Conservation (phyloP, 2,797 vertebrate genomes). For the Xerus rutilus region DNA sequence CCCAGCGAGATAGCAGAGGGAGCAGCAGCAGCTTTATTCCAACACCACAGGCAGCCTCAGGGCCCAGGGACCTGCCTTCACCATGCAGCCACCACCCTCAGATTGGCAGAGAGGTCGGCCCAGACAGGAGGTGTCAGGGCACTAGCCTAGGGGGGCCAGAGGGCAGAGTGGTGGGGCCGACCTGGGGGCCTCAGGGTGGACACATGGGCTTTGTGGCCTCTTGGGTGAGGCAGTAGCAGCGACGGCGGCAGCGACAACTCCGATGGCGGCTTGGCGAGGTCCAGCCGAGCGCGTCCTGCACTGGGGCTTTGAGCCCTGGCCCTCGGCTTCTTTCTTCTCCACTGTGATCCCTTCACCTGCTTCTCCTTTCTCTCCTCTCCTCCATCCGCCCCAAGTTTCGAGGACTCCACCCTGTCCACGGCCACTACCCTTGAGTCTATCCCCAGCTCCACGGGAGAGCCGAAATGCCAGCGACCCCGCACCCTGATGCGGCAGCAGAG, state of each 20-base stretch:
- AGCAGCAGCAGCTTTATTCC: neutral
- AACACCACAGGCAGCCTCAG: conserved; percentile 53
- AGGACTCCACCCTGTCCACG: conserved; percentile 95
- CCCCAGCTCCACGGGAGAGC: conserved; percentile 94
- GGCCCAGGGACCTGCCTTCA: conserved; percentile 80
- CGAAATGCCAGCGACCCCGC: conserved; percentile 94
- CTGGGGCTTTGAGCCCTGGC: conserved; percentile 87
- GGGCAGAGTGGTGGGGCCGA: neutral
- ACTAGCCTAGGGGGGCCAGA: conserved; percentile 35
- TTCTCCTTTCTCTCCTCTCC: conserved; percentile 92
- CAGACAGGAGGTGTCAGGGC: conserved; percentile 18
- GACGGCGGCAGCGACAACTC: conserved; percentile 43
- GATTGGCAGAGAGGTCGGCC: conserved; percentile 66
- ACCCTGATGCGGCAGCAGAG: conserved; percentile 98
- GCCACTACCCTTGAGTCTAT: conserved; percentile 99
- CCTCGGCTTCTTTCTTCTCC: conserved; percentile 90
- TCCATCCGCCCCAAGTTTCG: conserved; percentile 93
- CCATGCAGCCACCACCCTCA: conserved; percentile 75
- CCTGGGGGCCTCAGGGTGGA: conserved; percentile 14
- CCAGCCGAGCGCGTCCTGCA: conserved; percentile 79
- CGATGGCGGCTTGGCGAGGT: conserved; percentile 79
- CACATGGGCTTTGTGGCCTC: neutral
- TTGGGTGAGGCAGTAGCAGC: conserved; percentile 15
- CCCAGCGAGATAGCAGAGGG: neutral
- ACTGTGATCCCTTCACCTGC: conserved; percentile 90